Base-by-base conservation (phyloP, 2,888 invertebrate genomes). In the Hofmannophila pseudospretella region DNA sequence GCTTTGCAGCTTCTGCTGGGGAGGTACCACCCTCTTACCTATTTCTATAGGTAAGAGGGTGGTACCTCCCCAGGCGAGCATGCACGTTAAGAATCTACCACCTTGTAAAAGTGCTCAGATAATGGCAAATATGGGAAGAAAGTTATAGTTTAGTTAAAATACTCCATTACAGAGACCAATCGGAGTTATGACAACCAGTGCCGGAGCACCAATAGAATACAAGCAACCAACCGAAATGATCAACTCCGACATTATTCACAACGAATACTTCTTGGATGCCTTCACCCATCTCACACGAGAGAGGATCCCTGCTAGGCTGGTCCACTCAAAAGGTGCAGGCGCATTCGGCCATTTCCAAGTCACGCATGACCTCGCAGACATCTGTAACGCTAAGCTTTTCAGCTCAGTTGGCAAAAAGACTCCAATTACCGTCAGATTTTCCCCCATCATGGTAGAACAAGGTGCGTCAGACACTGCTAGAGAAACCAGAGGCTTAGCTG, bases 271-370 rank as follows among this genome's bases (percentile, higher is more conserved):
- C 42, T 47, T 93, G 10, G 93, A 93, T 53, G 91, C 92, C 65
- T 70, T 93, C 47, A 82, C 91, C 0, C 92, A 94, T 62, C 95
- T 96, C 60, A 90, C 90, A 60, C 85, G 94, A 11, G 96, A 96
- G 69, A 89, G 96, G 35, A 96, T 96, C 54, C 96, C 96, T 0
- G 96, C 96, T 66, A 88, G 96, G 45, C 95, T 96, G 0, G 95
- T 95, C 1, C 96, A 96, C 68, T 96, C 96, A 1, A 96, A 96
- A 76, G 96, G 96, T 46, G 94, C 93, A 30, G 95, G 93, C 27
- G 93, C 93, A 2, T 32, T 29, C 25, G 42, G 38, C 10, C 34
- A 34, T 32, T 31, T 41, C 14, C 29, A 38, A 29, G 38, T 38
- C 16, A 38, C 38, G 1, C 23, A 33, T 23, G 29, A 38, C 5